These are phyloP conservation scores for Pachypanchax playfairii DNA, from an alignment of 2,113 vertebrate genomes.

Conservation along the genomic window DNA sequence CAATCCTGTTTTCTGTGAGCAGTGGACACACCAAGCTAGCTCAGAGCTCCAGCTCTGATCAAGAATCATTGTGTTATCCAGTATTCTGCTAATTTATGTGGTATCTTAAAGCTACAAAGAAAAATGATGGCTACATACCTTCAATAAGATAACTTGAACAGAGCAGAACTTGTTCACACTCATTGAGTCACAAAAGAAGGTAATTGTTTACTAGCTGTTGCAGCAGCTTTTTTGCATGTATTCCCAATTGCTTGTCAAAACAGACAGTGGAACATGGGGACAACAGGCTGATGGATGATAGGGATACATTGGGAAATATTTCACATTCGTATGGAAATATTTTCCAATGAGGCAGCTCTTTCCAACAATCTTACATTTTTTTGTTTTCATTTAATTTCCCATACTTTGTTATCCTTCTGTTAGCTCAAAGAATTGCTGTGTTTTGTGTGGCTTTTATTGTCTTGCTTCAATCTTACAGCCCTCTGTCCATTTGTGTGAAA, in stretches of 20 bases:
- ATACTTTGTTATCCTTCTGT: constrained; percentile 45
- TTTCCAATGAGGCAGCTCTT: constrained; percentile 29
- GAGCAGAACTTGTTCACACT: constrained; percentile 28
- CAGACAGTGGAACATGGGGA: constrained; percentile 62
- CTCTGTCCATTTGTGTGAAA: constrained; percentile 68
- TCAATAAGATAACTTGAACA: constrained; percentile 19
- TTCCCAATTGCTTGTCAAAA: constrained; percentile 41
- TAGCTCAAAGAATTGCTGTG: constrained; percentile 50
- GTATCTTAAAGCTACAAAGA: constrained; percentile 50
- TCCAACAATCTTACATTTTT: constrained; percentile 27
- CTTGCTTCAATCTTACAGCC: constrained; percentile 42
- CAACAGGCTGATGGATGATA: constrained; percentile 56
- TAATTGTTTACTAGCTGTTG: constrained; percentile 38
- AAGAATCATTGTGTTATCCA: constrained; percentile 62
- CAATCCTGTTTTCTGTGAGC: constrained; percentile 81
- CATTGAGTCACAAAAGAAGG: constrained; percentile 37
- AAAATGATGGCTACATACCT: constrained; percentile 43
- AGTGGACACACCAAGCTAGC: constrained; percentile 65
- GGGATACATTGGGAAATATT: constrained; percentile 55
- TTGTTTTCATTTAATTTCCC: constrained; percentile 15
- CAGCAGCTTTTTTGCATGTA: constrained; percentile 35
- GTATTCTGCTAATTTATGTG: constrained; percentile 59
- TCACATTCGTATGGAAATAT: constrained; percentile 39
- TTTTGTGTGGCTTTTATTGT: constrained; percentile 52
- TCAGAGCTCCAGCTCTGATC: constrained; percentile 56